A percentile compares a stretch with the other conserved stretches of the same genome.
These are phyloP conservation scores for Piprites chloris DNA, from an alignment of 2,113 vertebrate genomes.

Conservation along the genomic window DNA sequence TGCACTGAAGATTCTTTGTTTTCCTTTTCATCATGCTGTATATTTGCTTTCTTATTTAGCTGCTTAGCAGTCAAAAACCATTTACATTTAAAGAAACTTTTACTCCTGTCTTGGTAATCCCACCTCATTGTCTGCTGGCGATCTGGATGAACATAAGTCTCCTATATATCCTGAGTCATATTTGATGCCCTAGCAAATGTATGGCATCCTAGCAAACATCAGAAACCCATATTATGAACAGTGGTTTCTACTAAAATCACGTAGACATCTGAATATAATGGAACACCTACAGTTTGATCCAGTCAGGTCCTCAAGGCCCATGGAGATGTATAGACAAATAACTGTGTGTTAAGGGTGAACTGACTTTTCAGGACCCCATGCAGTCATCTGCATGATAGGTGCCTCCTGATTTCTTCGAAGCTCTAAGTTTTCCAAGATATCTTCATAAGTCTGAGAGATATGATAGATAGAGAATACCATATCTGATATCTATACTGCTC, in stretches of 20 bases:
- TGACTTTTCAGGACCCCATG: background rate
- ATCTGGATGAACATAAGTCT: background rate
- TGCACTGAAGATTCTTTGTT: background rate
- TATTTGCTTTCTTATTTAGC: background rate
- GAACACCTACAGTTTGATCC: background rate
- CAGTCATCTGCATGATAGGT: background rate
- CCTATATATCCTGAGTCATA: background rate
- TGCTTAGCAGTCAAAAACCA: background rate
- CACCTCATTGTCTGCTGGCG: background rate
- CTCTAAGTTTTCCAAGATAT: background rate
- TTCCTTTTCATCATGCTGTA: background rate
- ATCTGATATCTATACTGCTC: background rate
- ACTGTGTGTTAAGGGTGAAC: background rate
- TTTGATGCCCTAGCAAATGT: background rate
- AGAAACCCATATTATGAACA: background rate
- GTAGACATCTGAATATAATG: background rate
- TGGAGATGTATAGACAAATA: background rate
- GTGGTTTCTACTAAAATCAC: background rate
- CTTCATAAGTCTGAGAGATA: background rate
- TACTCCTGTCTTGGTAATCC: background rate
- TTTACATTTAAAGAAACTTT: background rate
- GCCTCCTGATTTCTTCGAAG: background rate
- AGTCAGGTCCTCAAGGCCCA: background rate
- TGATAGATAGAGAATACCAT: background rate
- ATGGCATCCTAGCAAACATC: background rate